These are phyloP conservation scores for Nemotelus nigrinus DNA, from an alignment of 2,888 invertebrate genomes.

Conservation along the genomic window DNA sequence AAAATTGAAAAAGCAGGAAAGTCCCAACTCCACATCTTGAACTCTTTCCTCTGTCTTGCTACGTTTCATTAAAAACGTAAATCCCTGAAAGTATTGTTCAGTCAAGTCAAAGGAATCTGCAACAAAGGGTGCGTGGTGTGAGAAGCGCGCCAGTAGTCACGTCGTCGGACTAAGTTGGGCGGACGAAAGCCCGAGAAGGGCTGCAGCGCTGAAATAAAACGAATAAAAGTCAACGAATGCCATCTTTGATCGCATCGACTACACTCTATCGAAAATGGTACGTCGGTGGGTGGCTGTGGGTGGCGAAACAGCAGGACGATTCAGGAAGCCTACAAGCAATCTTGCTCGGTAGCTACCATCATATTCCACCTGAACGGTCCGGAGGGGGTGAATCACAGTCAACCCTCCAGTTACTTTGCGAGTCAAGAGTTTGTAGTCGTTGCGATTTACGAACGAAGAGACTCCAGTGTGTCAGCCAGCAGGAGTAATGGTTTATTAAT, in stretches of 20 bases:
- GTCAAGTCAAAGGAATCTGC: conserved; percentile 33
- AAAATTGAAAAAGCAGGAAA: neutral
- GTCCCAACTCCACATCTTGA: neutral
- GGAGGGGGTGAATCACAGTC: too few relatives aligned
- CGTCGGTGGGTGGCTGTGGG: neutral
- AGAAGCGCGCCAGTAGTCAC: conserved; percentile 4
- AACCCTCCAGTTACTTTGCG: too few relatives aligned
- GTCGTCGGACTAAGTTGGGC: neutral
- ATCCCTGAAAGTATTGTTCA: conserved; percentile 45
- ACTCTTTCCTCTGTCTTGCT: conserved; percentile 1
- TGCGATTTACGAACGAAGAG: neutral
- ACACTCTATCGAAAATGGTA: conserved; percentile 20
- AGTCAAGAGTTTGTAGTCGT: neutral
- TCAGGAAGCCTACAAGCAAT: too few relatives aligned
- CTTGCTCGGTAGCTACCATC: too few relatives aligned
- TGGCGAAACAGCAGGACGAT: too few relatives aligned
- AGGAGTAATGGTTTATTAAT: conserved; percentile 45
- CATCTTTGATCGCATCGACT: conserved; percentile 38
- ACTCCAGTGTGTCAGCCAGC: conserved; percentile 34
- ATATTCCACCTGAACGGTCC: too few relatives aligned
- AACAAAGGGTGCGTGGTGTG: neutral
- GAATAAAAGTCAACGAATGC: conserved; percentile 23
- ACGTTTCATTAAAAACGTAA: conserved; percentile 38
- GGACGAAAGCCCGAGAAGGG: neutral
- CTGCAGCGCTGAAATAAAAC: neutral